Percentiles rank a stretch among this genome's conserved stretches.
Evolutionary conservation across 2,113 vertebrate species (phyloP).

Genomic region (Sus scrofa): DNA sequence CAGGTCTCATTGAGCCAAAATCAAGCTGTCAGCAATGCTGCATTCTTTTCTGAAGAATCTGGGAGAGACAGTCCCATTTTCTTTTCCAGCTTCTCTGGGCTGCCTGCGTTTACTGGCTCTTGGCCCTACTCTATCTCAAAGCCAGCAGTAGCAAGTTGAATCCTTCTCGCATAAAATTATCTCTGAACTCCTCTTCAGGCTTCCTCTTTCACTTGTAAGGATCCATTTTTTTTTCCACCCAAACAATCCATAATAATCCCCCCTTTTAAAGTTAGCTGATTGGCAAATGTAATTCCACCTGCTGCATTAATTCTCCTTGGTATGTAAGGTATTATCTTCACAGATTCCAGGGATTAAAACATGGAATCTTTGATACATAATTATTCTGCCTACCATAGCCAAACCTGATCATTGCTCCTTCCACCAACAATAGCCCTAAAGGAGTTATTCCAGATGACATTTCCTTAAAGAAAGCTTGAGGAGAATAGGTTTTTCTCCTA

Average conservation of each 20-base stretch:
- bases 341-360: not conserved
- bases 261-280: not conserved
- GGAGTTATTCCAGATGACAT: not conserved
- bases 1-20: not conserved
- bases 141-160: not conserved
- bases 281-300: not conserved
- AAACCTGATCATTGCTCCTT: not conserved
- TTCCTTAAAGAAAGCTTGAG: not conserved
- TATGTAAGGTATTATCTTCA: not conserved
- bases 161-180: not conserved
- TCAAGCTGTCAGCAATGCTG: not conserved
- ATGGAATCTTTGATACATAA: fast-evolving
- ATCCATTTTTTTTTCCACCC: not conserved
- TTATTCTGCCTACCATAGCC: not conserved
- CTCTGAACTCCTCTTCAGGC: not conserved
- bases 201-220: not conserved
- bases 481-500: not conserved
- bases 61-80: not conserved
- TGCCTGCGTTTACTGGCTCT: not conserved
- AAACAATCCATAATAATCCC: not conserved
- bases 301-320: fast-evolving
- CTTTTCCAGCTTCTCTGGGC: not conserved
- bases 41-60: not conserved
- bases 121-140: not conserved
- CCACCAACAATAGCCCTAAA: not conserved